These are phyloP conservation scores for Gonioctena quinquepunctata DNA, from an alignment of 1,140 invertebrate genomes.

Conservation along the genomic window DNA sequence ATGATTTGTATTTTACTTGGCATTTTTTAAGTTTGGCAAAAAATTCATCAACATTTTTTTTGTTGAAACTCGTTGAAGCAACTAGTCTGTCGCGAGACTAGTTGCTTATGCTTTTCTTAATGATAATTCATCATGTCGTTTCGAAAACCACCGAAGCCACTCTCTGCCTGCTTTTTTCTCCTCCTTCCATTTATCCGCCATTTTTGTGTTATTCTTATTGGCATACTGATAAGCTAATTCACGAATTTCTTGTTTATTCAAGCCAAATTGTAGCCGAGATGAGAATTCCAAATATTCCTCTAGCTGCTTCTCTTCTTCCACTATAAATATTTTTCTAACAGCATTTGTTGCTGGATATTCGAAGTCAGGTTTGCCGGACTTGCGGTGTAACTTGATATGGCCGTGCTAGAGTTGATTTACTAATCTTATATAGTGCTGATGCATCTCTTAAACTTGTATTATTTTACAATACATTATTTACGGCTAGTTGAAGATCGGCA, in stretches of 20 bases:
- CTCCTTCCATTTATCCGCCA: not conserved
- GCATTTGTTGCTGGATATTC: not conserved
- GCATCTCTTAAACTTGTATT: not conserved
- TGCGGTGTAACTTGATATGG: not conserved
- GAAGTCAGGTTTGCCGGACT: not conserved
- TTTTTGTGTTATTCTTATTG: constrained; percentile 15
- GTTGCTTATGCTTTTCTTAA: not conserved
- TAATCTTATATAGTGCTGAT: not conserved
- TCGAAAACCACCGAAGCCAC: not conserved
- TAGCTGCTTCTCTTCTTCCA: not conserved
- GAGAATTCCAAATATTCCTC: constrained; percentile 18
- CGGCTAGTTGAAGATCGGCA: not conserved
- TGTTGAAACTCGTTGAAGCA: not conserved
- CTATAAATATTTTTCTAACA: not conserved
- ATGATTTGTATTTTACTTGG: not conserved
- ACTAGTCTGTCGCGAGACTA: not conserved
- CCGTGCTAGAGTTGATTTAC: not conserved
- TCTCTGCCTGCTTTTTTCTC: not conserved
- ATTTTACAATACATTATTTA: not conserved
- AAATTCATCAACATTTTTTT: not conserved
- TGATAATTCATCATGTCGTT: not conserved
- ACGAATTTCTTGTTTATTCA: constrained; percentile 48
- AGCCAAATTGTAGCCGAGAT: constrained; percentile 44
- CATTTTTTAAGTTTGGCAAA: not conserved
- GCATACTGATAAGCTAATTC: not conserved